Base-by-base conservation (phyloP, 2,888 invertebrate species). In the Eupithecia subfuscata region DNA sequence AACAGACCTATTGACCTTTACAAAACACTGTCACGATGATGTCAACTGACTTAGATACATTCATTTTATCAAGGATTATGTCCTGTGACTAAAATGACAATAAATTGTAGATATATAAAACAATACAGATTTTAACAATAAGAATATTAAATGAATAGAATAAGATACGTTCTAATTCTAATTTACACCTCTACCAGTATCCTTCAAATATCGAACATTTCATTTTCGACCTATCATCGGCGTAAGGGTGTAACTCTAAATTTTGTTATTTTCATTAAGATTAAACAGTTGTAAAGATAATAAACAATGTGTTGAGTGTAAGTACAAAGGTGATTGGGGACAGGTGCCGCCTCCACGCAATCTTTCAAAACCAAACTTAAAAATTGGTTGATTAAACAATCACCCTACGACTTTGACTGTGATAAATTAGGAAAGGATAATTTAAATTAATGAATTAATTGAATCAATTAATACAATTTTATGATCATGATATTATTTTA, bases 1-100 rank as follows among this genome's bases (percentile, higher is more conserved):
- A 75, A 70, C 71, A 76, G 73, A 74, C 76, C 76, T 78, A 80
- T 75, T 81, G 79, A 82, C 81, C 80, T 82, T 80, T 80, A 78
- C 73, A 75, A 78, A 76, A 71, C 70, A 82, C 81, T 77, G 80
- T 81, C 81, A 80, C 40, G 52, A 78, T 82, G 81, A 79, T 78
- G 79, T 81, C 77, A 81, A 73, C 45, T 74, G 71, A 70, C 69
- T 77, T 76, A 78, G 78, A 75, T 76, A 80, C 71, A 68, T 76
- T 70, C 69, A 76, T 77, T 81, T 72, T 48, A 71, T 73, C 78
- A 78, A 80, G 73, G 77, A 78, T 78, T 67, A 73, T 71, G 73
- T 70, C 69, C 48, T 74, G 71, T 71, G 64, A 45, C 71, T 65
- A 25, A 65, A 69, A 64, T 56, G 7, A 34, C 6, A 67, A 63